Base-by-base conservation (phyloP, 2,113 vertebrate genomes). In the Pagrus major region DNA sequence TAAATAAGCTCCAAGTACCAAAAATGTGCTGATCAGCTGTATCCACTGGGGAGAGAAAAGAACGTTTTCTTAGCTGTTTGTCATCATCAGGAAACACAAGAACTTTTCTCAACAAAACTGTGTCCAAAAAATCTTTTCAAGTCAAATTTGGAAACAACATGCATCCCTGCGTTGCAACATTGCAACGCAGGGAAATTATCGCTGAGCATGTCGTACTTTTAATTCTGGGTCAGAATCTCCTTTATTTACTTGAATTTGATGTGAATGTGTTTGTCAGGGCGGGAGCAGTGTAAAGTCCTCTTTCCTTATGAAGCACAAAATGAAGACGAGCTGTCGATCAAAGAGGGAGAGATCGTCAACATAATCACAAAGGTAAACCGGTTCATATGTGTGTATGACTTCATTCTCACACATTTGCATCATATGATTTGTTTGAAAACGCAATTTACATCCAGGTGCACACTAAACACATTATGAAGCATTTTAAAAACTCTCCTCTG, bases 281-380 rank as follows among this genome's bases (percentile, higher is more conserved):
- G 97, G 93, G 98, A 99, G 90, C 96, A 96, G 80, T 99, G 98
- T 91, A 99, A 99, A 94, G 98, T 99, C 54, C 96, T 99, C 77
- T 99, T 99, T 89, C 97, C 98, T 0, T 99, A 99, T 2, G 97
- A 99, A 91, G 98, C 95, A 49, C 97, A 98, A 93, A 99, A 99
- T 59, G 97, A 99, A 25, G 98, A 99, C 68, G 98, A 99, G 83
- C 95, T 99, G 93, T 95, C 97, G 58, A 96, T 99, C 93, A 97
- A 97, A 92, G 98, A 99, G 93, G 97, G 98, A 5, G 98, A 99
- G 6, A 96, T 99, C 81, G 95, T 99, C 87, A 94, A 93, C 69
- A 97, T 99, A 67, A 82, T 99, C 91, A 98, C 94, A 80, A 99
- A 98, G 97, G 98, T 99, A 92, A 95, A n/a, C 6, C 2, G 2